Evolutionary conservation across 2,888 invertebrate genomes (phyloP).

Genomic region (Drosophila koepferae): DNA sequence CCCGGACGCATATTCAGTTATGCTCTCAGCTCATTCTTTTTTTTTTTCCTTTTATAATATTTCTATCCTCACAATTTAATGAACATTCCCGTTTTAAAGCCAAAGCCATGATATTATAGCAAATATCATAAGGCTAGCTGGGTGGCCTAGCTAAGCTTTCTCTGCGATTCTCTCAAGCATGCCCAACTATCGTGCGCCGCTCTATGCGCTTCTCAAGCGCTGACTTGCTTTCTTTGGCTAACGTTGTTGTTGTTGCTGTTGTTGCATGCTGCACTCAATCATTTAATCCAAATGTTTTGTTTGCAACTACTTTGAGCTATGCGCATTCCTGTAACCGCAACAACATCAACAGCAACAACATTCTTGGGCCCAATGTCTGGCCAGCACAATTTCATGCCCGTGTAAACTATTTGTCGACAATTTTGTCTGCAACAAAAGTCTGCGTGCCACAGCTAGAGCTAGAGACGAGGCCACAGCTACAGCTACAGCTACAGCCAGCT

Average conservation of each 20-base stretch:
- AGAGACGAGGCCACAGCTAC: constrained; percentile 6
- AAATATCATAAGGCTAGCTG: constrained; percentile 26
- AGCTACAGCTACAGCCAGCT: background rate
- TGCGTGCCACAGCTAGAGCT: constrained; percentile 60
- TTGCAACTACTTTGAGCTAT: constrained; percentile 59
- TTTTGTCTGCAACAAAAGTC: constrained; percentile 82
- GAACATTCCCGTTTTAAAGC: constrained; percentile 32
- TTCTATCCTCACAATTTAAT: constrained; percentile 63
- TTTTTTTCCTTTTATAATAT: background rate
- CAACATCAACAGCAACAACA: constrained; percentile 63
- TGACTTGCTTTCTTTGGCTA: constrained; percentile 37
- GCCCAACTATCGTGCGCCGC: constrained; percentile 4
- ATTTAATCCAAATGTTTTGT: constrained; percentile 66
- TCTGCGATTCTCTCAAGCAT: constrained; percentile 28
- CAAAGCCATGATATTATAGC: background rate
- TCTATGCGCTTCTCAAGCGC: constrained; percentile 24
- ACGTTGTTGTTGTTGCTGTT: background rate
- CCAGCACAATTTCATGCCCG: constrained; percentile 82
- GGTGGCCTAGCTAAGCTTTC: constrained; percentile 8
- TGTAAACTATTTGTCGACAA: constrained; percentile 85
- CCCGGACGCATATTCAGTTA: constrained; percentile 13
- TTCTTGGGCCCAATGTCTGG: constrained; percentile 54
- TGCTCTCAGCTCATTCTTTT: constrained; percentile 2
- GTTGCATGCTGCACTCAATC: constrained; percentile 68
- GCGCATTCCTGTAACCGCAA: constrained; percentile 62